Conservation (phyloP, 2,797 vertebrate genomes). For the Acestrorhynchus altus region DNA sequence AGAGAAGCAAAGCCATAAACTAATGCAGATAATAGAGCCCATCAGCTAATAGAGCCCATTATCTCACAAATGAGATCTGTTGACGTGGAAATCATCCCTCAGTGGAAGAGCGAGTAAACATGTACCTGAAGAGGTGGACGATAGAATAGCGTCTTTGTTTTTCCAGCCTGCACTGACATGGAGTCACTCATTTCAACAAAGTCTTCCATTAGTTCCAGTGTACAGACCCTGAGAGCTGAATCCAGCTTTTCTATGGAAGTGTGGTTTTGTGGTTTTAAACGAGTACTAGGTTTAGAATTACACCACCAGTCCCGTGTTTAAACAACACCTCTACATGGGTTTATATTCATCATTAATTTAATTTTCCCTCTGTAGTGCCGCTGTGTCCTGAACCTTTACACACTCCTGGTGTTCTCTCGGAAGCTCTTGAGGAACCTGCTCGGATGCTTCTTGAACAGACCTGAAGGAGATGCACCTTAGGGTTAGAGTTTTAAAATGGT, state of each 20-base stretch:
- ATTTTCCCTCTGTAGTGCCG: too few species aligned
- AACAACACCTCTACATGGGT: too few species aligned
- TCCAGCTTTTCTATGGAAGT: not conserved
- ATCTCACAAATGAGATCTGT: constrained; percentile 28
- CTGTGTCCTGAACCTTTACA: too few species aligned
- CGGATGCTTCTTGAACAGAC: too few species aligned
- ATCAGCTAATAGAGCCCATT: constrained; percentile 29
- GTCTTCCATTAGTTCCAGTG: not conserved
- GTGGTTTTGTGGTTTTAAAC: not conserved
- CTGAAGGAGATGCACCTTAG: too few species aligned
- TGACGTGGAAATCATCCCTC: constrained; percentile 38
- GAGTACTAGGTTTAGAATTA: too few species aligned
- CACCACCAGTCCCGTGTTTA: too few species aligned
- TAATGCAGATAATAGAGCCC: constrained; percentile 9
- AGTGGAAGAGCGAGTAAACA: not conserved
- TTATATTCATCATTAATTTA: too few species aligned
- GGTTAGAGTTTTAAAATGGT: too few species aligned
- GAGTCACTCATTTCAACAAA: not conserved
- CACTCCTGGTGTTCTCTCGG: too few species aligned
- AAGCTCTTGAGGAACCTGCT: too few species aligned
- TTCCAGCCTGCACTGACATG: not conserved
- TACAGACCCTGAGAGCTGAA: not conserved
- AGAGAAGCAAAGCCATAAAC: not conserved
- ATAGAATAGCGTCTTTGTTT: not conserved
- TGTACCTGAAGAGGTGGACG: not conserved